Base-by-base conservation (phyloP, 2,888 invertebrate genomes). In the Drosophila kanekoi region DNA sequence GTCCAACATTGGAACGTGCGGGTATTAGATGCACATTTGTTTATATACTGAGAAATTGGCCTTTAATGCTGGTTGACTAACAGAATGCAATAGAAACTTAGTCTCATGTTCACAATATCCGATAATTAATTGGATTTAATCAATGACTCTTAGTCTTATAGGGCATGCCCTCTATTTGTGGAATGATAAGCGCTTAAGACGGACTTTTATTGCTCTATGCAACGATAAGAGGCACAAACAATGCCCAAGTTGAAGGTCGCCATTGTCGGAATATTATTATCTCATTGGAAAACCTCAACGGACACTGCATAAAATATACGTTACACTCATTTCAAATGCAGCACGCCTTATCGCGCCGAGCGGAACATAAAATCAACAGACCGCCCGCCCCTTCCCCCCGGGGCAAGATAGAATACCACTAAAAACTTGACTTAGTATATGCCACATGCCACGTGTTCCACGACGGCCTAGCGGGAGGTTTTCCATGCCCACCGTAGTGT, bases 261-360 rank as follows among this genome's bases (percentile, higher is more conserved):
- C 72, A 72, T 82, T 69, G 72, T 72, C 45, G 41, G 53, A 33
- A 45, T 43, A 58, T 28, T 66, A 76, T 71, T 72, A 62, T 78
- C 61, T 64, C 28, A 40, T 60, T 54, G 23, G 44, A 61, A 70
- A 79, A 79, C 77, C 82, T 75, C 77, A 79, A 79, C 68, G 63
- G 56, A 63, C 58, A 57, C 68, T 81, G 85, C 68, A 86, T 86
- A 84, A 87, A 81, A 88, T 82, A 87, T 89, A 88, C 88, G 88
- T 88, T 88, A 88, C 78, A 77, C 77, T 88, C 84, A 89, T 88
- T 89, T 82, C 40, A 57, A 86, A 89, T 89, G 81, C 87, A 82
- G 60, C 51, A 71, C 68, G 56, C 66, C 88, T 86, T 86, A 86
- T 86, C 85, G 69, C 72, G 44, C 59, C 67, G 64, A 65, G 64